phyloP scores from a whole-genome alignment of 2,797 vertebrate genomes.

The Aratinga solstitialis region DNA sequence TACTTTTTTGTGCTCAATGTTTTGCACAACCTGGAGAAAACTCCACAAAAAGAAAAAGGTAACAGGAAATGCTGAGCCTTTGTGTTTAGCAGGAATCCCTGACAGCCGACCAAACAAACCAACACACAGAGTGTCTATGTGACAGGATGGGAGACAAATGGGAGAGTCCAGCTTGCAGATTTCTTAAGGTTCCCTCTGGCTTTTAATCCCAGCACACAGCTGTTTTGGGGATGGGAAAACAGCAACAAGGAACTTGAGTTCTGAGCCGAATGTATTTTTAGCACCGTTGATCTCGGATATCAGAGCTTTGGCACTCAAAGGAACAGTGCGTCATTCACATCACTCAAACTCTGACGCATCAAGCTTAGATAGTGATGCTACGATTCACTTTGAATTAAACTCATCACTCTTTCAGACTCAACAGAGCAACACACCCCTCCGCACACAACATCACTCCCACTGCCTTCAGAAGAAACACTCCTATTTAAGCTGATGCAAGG shows the following conservation, averaged over 20 bases:
- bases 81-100: neutral
- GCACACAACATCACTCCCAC: neutral
- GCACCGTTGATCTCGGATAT: neutral
- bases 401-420: neutral
- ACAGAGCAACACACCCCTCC: neutral
- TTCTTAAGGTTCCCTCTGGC: constrained; percentile 39
- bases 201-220: constrained; percentile 33
- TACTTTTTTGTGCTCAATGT: neutral
- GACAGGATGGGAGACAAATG: neutral
- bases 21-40: neutral
- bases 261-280: neutral
- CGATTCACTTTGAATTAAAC: neutral
- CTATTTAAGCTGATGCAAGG: neutral
- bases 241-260: neutral
- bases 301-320: constrained; percentile 5
- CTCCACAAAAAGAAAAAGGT: neutral
- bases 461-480: neutral
- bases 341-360: constrained; percentile 19
- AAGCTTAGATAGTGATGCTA: neutral
- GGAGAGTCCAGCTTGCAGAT: neutral
- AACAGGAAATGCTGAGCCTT: neutral
- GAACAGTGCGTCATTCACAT: neutral
- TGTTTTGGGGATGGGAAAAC: neutral
- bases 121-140: neutral
- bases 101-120: neutral